Evolutionary conservation across 2,888 invertebrate species (phyloP).

Genomic region (Baronia brevicornis): DNA sequence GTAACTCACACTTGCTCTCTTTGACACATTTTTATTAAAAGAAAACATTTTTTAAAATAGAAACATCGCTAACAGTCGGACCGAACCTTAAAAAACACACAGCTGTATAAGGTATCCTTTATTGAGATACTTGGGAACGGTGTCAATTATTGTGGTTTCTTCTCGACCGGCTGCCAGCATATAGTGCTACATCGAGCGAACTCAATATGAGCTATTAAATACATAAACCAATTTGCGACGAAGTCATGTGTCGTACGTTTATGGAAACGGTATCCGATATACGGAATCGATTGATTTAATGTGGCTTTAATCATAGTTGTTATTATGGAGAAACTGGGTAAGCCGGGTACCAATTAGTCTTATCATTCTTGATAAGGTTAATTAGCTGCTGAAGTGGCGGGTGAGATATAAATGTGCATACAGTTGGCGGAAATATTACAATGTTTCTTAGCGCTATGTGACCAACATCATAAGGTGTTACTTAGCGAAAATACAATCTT

Average conservation of each 20-base stretch:
- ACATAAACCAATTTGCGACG: slow-evolving; percentile 6
- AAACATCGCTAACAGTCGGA: slow-evolving; percentile 11
- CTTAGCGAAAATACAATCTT: no score
- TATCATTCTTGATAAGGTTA: no score
- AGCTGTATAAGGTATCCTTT: slow-evolving; percentile 16
- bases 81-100: slow-evolving; percentile 7
- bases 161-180: slow-evolving; percentile 6
- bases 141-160: slow-evolving; percentile 31
- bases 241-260: not conserved
- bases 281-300: slow-evolving; percentile 9
- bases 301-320: slow-evolving; percentile 1
- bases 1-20: no score
- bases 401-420: no score
- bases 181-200: slow-evolving; percentile 1
- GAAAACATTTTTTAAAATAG: slow-evolving; percentile 12
- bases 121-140: slow-evolving; percentile 25
- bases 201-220: slow-evolving; percentile 4
- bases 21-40: no score
- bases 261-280: slow-evolving; percentile 7
- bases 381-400: no score
- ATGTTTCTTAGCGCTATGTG: no score
- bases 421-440: no score
- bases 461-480: no score
- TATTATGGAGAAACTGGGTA: not conserved
- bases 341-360: no score